Evolutionary conservation across 2,797 vertebrate genomes (phyloP), one percentile per base, ranked within the genome.

Genomic region (Yasuhikotakia modesta): DNA sequence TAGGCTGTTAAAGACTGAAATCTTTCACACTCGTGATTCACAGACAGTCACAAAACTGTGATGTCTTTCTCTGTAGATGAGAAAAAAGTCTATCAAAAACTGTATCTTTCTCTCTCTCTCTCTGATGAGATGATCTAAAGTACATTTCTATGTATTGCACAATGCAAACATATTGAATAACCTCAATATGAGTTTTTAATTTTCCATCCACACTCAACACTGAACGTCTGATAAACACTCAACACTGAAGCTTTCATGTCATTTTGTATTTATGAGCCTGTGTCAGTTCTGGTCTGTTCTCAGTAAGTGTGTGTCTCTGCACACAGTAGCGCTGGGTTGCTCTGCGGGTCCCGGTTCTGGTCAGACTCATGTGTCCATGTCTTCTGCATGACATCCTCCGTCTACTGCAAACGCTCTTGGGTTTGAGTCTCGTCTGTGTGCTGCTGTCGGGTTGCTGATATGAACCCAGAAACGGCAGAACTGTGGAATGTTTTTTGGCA

Each of bases 261-360:
- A 43, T 43, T 43, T 79, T 67, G 80, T 61, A 63, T 82, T 70
- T 77, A 73, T 32, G 61, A 21, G 10, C 27, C 48, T 79, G 30
- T 46, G 22, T 50, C 50, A 22, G 48, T 10, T 60, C 32, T 82
- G 84, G 79, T 88, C 72, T 85, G 85, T 82, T 75, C 82, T 83
- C 39, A 75, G 70, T 60, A 71, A 27, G 58, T 65, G 74, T 83
- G n/a, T 71, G 19, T 76, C 43, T 57, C 45, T 65, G 17, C 46
- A 61, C 50, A 19, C 55, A 80, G 82, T 21, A 39, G 70, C 79
- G 45, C 74, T 66, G 64, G 58, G 64, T 79, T 50, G 72, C 13
- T 73, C 72, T 67, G 32, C 66, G 73, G 74, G 67, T 24, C 12
- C 12, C 55, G 5, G 43, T 48, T 70, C 65, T 58, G 39, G 70